Evolutionary conservation across 2,888 invertebrate genomes (phyloP).

Genomic region (Drosophila flavopinicola): DNA sequence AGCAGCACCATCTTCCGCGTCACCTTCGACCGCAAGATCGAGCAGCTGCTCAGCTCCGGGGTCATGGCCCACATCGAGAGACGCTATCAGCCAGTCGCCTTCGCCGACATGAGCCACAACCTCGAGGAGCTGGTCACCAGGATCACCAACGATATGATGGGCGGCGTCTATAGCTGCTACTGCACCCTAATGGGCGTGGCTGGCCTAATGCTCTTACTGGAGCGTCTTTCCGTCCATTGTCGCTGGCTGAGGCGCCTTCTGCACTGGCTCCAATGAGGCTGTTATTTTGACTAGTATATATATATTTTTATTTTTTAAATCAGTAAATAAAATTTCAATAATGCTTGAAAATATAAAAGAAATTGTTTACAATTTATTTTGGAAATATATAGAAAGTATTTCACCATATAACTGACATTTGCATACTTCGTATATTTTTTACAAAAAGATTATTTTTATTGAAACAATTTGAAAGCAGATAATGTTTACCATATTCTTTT

Average conservation of each 20-base stretch:
- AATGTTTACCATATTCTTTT: too few relatives aligned
- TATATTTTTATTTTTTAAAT: too few relatives aligned
- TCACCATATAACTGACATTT: too few relatives aligned
- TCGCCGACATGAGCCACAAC: conserved; percentile 2
- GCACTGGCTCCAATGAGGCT: conserved; percentile 38
- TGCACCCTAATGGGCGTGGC: conserved; percentile 12
- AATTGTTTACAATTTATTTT: too few relatives aligned
- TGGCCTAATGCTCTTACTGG: conserved; percentile 42
- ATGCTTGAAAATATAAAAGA: too few relatives aligned
- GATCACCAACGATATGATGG: conserved; percentile 33
- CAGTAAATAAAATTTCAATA: too few relatives aligned
- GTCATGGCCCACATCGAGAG: conserved; percentile 54
- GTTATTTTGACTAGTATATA: too few relatives aligned
- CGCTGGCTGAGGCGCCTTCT: conserved; percentile 17
- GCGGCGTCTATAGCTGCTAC: conserved; percentile 34
- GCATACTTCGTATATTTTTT: too few relatives aligned
- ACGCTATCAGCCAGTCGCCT: conserved; percentile 25
- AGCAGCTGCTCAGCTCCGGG: conserved; percentile 59
- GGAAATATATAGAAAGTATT: too few relatives aligned
- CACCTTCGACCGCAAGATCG: conserved; percentile 62
- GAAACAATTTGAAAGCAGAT: too few relatives aligned
- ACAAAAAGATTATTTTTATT: too few relatives aligned
- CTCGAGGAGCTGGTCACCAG: conserved; percentile 1
- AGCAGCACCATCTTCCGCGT: conserved; percentile 59
- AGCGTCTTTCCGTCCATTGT: conserved; percentile 32